Evolutionary conservation across 2,888 invertebrate genomes (phyloP).

Genomic region (Orthosia cruda): DNA sequence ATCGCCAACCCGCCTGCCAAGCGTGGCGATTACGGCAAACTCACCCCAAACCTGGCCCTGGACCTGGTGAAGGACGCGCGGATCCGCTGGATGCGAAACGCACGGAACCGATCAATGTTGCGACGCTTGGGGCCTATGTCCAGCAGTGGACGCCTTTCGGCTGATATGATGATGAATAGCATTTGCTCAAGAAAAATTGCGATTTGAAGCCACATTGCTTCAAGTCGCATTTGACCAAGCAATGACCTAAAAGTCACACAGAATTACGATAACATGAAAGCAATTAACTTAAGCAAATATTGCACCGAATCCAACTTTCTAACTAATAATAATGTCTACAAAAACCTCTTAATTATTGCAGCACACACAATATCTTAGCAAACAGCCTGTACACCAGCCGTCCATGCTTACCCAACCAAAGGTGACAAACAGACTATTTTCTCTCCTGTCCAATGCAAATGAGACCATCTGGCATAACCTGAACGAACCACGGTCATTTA

Average conservation of each 20-base stretch:
- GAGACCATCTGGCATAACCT: conserved; percentile 79
- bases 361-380: conserved; percentile 49
- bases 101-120: too few species aligned
- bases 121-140: too few species aligned
- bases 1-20: too few species aligned
- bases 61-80: too few species aligned
- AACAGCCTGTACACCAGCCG: conserved; percentile 60
- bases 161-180: too few species aligned
- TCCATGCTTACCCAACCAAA: conserved; percentile 74
- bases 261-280: not conserved
- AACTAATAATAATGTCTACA: conserved; percentile 9
- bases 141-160: too few species aligned
- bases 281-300: conserved; percentile 4
- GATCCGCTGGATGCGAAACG: too few species aligned
- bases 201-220: too few species aligned
- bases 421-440: conserved; percentile 85
- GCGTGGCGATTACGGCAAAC: too few species aligned
- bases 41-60: too few species aligned
- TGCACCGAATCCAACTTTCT: conserved; percentile 14
- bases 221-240: too few species aligned
- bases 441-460: conserved; percentile 86
- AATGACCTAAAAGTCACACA: not conserved
- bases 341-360: conserved; percentile 61
- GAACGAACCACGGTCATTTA: conserved; percentile 53
- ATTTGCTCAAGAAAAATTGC: too few species aligned